Evolutionary conservation across 2,797 vertebrate species (phyloP), one percentile per base, ranked within the genome.

Genomic region (Lacerta agilis): DNA sequence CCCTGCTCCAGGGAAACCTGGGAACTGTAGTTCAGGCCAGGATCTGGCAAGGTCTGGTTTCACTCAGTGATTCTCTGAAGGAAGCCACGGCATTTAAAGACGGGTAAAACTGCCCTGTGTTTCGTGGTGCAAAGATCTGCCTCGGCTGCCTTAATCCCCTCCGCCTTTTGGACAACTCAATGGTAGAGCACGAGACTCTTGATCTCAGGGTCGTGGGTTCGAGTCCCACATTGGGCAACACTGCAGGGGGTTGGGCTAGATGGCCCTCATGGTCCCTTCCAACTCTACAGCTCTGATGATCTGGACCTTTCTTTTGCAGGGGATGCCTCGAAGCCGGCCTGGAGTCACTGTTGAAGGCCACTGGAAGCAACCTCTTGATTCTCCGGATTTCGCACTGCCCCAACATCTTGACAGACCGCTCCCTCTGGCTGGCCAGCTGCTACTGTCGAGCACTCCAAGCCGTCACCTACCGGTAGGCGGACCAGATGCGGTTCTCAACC

Each of bases 341-440:
- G 95, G 99, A 99, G 97, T 98, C 98, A 3, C 94, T 99, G 95
- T 95, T 99, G 92, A 99, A 99, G 97, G 98, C 98, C 0, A 98
- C 99, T 0, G 99, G 99, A 93, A 98, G 98, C 85, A 99, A 99
- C 95, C 97, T 99, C 90, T 98, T 99, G 91, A 99, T 99, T 90
- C 96, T 99, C 86, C 99, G 99, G 92, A 98, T 99, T 94, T 99
- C 99, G 0, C 99, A 99, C 96, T 99, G 99, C 95, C 98, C 99
- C 93, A 99, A 99, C 95, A 97, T 99, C 95, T 98, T 99, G 96
- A 99, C 99, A 0, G 99, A 99, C 93, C 99, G 99, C 90, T 99
- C 98, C 0, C 98, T 99, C 91, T 99, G 99, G 99, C 95, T 99
- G 96, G 99, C 99, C 92, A 99, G 99, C 97, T 99, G 99, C 97